Evolutionary conservation across 2,113 vertebrate species (phyloP), one percentile per base, ranked within the genome.

Genomic region (Butorides virescens): DNA sequence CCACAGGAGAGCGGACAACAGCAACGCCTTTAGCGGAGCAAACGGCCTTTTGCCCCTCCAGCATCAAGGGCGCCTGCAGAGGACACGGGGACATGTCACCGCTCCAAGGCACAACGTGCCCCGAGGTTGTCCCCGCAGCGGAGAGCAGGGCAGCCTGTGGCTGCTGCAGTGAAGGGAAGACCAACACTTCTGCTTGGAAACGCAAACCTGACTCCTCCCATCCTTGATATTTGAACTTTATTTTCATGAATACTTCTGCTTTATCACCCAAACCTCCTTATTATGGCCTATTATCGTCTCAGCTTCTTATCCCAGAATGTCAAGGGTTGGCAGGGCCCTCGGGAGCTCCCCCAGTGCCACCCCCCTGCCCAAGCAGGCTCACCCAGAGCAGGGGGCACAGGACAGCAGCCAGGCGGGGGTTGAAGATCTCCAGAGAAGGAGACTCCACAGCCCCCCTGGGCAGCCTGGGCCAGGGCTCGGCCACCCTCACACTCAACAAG

Each of bases 41-140:
- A 23, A 36, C 16, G 18, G n/a, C 52, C 70, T 81, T 53, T 46
- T 37, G 27, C 11, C 17, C 53, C 61, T 53, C n/a, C 46, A 61
- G 61, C 32, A 4, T 0, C 16, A 10, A 39, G 49, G 37, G 12
- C 37, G 16, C 4, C 30, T 25, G 44, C 44, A 27, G 25, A 73
- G 71, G 44, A 29, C 19, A 1, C 0, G 13, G 50, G 67, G 29
- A 50, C 5, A 3, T 1, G 21, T 3, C 83, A 2, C 58, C 4
- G 27, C 27, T 52, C 14, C 27, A 5, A 7, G 56, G 21, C 30
- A 7, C 0, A 4, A 9, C 10, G 0, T 10, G 15, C 50, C 36
- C 62, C 9, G 36, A 6, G 7, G 44, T 0, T 7, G 18, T 19
- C 15, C 47, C 80, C 4, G 9, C 11, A 4, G 50, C 1, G 8